Base-by-base conservation (phyloP, 2,113 vertebrate genomes). In the Malurus elegans region DNA sequence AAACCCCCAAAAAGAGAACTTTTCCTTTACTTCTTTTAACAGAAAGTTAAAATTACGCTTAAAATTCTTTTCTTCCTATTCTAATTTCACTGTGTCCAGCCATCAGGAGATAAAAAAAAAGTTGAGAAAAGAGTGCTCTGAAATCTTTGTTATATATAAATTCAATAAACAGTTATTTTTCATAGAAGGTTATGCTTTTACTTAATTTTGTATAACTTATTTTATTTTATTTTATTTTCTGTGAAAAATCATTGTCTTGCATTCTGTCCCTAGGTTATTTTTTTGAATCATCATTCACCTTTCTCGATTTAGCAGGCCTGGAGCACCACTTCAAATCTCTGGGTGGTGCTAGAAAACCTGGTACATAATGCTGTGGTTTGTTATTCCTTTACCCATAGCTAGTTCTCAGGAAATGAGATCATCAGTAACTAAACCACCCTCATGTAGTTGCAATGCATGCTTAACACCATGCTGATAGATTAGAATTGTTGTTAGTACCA, bases 251-350 rank as follows among this genome's bases (percentile, higher is more conserved):
- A 97, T 90, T 98, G 94, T 98, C 94, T 98, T 97, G 96, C 98
- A 95, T 98, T 98, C 98, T 99, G 97, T 98, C 96, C 93, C 96
- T 98, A 98, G 98, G 98, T 98, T 99, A 98, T 99, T 99, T 98
- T 98, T 98, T 99, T 98, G 99, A 98, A 97, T 98, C 99, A 97
- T 98, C 98, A 98, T 98, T 98, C 98, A 98, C 98, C 98, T 98
- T 97, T 99, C 98, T 99, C 97, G 98, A 99, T 98, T 98, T 99
- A 98, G 98, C 98, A 97, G 98, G 98, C 97, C 98, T 99, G 98
- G 98, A 99, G 97, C 98, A 98, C 96, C 97, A 98, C 97, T 97
- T 98, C 98, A 98, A 97, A 96, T 91, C 98, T 98, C 98, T 98
- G 97, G 98, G 98, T 98, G 98, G 98, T 98, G 95, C 97, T 98